Evolutionary conservation across 1,140 invertebrate species (phyloP), one percentile per base, ranked within the genome.

Genomic region (Apis florea): DNA sequence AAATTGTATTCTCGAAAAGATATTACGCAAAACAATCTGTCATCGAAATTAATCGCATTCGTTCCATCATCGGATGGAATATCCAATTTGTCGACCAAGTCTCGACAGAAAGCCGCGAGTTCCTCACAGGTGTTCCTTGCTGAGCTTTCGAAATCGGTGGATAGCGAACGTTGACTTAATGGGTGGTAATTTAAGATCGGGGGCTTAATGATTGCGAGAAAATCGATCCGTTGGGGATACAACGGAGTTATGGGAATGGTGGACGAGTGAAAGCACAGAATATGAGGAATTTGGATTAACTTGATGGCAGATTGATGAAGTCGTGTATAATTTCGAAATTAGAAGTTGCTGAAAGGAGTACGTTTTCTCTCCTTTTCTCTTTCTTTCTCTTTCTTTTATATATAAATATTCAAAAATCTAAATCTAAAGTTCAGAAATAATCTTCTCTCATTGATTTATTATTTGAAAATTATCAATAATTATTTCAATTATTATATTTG

Each of bases 151-250:
- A 80, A 80, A 80, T 82, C 76, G 54, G 10, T 68, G 19, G 63
- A 64, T 59, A 26, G 51, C 47, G 49, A 58, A 69, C 66, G 66
- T 54, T 68, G 56, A 56, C 47, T 77, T 77, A 82, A 82, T 69
- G 31, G 73, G 17, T 19, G 54, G 54, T 54, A 68, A 82, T 82
- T 82, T 77, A 70, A 69, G 73, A n/a, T 82, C 56, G 73, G 47
- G 12, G 15, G 49, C n/a, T 77, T 70, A 77, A 77, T 63, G 74
- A 54, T 77, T 49, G 77, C 40, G 49, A 49, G 64, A 63, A 77
- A 82, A 63, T 82, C 78, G 78, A 80, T 19, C 78, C 69, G 78
- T 74, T 80, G 70, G 78, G 70, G 31, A 64, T 64, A 80, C 51
- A 74, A 74, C 15, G 31, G 21, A 74, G 69, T 80, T 79, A 66